Base-by-base conservation (phyloP, 2,888 invertebrate species). In the Aspidiotus destructor region DNA sequence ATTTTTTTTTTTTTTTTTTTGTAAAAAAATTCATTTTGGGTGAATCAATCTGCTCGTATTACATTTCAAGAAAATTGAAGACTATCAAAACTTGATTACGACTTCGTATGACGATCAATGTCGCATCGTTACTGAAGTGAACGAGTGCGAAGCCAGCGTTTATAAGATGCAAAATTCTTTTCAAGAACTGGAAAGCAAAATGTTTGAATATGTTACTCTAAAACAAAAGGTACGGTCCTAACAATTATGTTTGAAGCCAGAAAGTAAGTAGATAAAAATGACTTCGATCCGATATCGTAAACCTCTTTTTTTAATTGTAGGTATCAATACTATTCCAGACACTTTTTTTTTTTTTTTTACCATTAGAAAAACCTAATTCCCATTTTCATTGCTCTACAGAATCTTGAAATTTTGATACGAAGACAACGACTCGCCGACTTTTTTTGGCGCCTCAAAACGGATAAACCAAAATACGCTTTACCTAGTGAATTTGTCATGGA, bases 401-500 rank as follows among this genome's bases (percentile, higher is more conserved):
- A 83, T 73, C 77, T 84, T 70, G 82, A 84, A 74, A 75, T 80
- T 69, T 74, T 89, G 17, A 82, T 89, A 0, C 82, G 86, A 61
- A 83, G 84, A 73, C 90, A 91, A 75, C 83, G 85, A 42, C 84
- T 86, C 71, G 83, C 85, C 42, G 83, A 80, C 72, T 81, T 86
- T 73, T 81, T 86, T 68, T 75, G 77, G 70, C 78, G 79, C 41
- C 74, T 80, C 3, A 79, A 78, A 73, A 75, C 74, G 62, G 77
- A 78, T 5, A 74, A 76, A 41, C 80, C 80, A 72, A 78, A 77
- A 72, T 76, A 77, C 70, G 70, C 75, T 5, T 76, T 75, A 69
- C 78, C 77, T 71, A 77, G 74, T n/a, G 82, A 84, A 70, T 73
- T 78, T 0, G 73, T 79, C 1, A 76, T 87, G 8, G 77, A 81